Evolutionary conservation across 2,888 invertebrate species (phyloP), one percentile per base, ranked within the genome.

Genomic region (Agonopterix arenella): DNA sequence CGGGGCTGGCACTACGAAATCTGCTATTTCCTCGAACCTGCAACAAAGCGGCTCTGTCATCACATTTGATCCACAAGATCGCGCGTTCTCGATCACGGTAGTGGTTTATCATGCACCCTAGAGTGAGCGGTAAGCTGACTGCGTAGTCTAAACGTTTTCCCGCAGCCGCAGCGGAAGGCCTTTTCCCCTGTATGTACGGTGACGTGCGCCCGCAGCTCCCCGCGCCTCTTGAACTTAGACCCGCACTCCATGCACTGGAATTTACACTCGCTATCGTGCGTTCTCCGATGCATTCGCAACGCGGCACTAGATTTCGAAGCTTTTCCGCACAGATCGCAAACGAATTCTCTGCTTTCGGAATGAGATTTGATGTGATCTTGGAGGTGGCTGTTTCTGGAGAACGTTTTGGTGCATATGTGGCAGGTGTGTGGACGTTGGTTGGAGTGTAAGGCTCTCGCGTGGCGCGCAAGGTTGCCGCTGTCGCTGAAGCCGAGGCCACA

Each of bases 111-210:
- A 43, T 43, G 11, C 11, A 11, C 43, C 37, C 64, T 60, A 8
- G 52, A 48, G 59, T 78, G 81, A 1, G 59, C 51, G 13, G 61
- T 61, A 44, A 81, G 75, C 59, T 81, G 83, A n/a, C 57, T 58
- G 60, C 79, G 69, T 53, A 82, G 60, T 1, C 91, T 75, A 64
- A 92, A 92, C 36, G 83, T 72, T 52, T 76, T 81, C 7, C 80
- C 82, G 67, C 93, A 93, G 10, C 68, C 55, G 63, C 93, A 93
- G 4, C 56, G 61, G 64, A 90, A 86, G 42, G 90, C 88, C 54
- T 82, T 83, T 58, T 90, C 89, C 4, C 91, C 91, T 0, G 90
- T 88, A 67, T 93, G 92, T 49, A 90, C 84, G 44, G 85, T 79
- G 42, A 77, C 64, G 64, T 93, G 92, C 45, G 90, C 89, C 49